Evolutionary conservation across 35 echinoderm and acorn worm genomes (phyloP), one percentile per base, ranked within the genome.

Genomic region (Ptychodera flava): DNA sequence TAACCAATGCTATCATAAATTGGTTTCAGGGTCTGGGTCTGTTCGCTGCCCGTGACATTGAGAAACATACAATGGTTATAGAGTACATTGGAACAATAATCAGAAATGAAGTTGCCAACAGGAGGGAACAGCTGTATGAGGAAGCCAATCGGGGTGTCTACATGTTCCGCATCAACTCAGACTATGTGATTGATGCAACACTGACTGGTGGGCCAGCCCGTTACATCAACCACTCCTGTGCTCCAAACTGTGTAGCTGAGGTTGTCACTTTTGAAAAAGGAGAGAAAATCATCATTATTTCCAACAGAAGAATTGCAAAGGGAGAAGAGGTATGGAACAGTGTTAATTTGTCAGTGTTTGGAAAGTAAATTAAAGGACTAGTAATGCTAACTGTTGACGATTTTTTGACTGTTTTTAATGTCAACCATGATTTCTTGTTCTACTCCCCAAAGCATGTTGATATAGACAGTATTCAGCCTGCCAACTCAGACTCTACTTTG

Each of bases 231-330:
- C 92, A 94, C 78, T 94, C 96, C 33, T 94, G 92, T 85, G 89
- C 92, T 85, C 96, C 96, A 45, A 99, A 99, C 96, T 99, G 96
- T 77, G 96, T 99, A 34, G 95, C 96, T 0, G 96, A 99, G 88
- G 92, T 99, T 34, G 96, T 99, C 1, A 94, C 77, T 85, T 99
- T 99, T 86, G 96, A 93, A 64, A 94, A 91, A 53, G 96, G 94
- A 35, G 85, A 90, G 29, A 99, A 99, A 92, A 99, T 92, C 32
- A 99, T 99, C 90, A 99, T 99, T 81, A 99, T 99, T 79, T 99
- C 96, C 32, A 92, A 90, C 85, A 84, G 96, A 45, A 89, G 93
- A 77, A 90, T 99, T 31, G 31, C 83, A 77, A 94, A 94, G 78
- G 96, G 96, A 82, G 93, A 99, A 79, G 96, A 99, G 96, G 95